Percentiles rank a stretch among this genome's conserved stretches.
Evolutionary conservation across 2,888 invertebrate species (phyloP).

Genomic region (Mesoligia furuncula): DNA sequence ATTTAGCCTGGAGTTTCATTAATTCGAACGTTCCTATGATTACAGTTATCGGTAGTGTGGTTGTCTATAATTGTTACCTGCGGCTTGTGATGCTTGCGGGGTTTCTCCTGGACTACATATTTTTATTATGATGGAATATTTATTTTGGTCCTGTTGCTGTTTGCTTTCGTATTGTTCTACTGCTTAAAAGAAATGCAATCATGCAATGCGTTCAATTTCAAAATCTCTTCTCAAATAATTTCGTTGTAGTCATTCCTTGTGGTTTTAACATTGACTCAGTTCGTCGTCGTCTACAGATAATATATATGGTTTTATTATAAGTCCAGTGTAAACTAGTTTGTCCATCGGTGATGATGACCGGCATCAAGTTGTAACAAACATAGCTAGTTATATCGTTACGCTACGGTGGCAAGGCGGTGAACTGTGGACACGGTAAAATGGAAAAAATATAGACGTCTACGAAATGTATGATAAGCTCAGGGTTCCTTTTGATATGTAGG

Average conservation of each 20-base stretch:
- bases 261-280: too few species aligned
- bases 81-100: slow-evolving; percentile 13
- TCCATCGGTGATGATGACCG: slow-evolving; percentile 30
- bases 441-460: slow-evolving; percentile 32
- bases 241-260: not conserved
- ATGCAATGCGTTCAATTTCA: too few species aligned
- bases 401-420: slow-evolving; percentile 59
- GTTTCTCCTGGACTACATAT: slow-evolving; percentile 13
- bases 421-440: slow-evolving; percentile 46
- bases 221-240: not conserved
- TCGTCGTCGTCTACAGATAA: not conserved
- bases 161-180: slow-evolving; percentile 2
- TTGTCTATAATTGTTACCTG: slow-evolving; percentile 53
- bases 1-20: slow-evolving; percentile 63
- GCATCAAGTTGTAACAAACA: slow-evolving; percentile 41
- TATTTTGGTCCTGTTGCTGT: not conserved
- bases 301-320: slow-evolving; percentile 10
- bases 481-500: slow-evolving; percentile 31
- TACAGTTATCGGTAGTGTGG: slow-evolving; percentile 47
- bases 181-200: not conserved
- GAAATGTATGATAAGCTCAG: slow-evolving; percentile 13
- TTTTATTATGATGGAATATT: slow-evolving; percentile 35
- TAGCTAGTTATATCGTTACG: slow-evolving; percentile 67
- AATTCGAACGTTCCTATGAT: slow-evolving; percentile 62
- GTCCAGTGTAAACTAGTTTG: slow-evolving; percentile 24